phyloP scores from a whole-genome alignment of 2,113 vertebrate species.

The Rhynchomys soricoides region DNA sequence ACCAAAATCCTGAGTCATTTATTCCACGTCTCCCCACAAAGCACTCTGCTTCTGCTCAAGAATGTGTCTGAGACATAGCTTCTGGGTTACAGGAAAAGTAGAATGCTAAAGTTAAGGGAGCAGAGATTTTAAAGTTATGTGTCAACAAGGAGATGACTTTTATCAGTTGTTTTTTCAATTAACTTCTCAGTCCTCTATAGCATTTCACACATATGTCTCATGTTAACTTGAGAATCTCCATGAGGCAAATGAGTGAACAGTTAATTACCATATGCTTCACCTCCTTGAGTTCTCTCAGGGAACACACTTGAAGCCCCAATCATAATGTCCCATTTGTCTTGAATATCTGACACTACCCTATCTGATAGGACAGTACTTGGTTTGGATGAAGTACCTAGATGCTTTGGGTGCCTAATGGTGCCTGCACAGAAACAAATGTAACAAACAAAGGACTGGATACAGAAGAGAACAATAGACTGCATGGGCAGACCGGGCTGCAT shows the following conservation, averaged over 20 bases:
- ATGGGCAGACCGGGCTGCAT: neutral
- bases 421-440: neutral
- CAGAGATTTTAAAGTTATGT: slow-evolving; percentile 21
- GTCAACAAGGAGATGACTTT: neutral
- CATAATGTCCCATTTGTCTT: neutral
- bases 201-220: neutral
- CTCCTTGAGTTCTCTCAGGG: neutral
- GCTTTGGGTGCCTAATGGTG: neutral
- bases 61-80: neutral
- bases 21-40: neutral
- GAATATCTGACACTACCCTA: neutral
- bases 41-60: neutral
- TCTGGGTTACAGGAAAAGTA: neutral
- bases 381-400: slow-evolving; percentile 11
- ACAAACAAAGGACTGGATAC: slow-evolving; percentile 41
- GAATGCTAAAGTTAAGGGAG: neutral
- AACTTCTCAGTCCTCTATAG: slow-evolving; percentile 4
- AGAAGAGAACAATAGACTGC: neutral
- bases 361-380: neutral
- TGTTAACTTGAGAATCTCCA: neutral
- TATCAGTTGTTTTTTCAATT: neutral
- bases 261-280: neutral
- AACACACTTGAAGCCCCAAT: neutral
- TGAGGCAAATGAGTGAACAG: neutral
- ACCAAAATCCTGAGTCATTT: neutral